phyloP scores from a whole-genome alignment of 2,797 vertebrate genomes.

The Cottoperca gobio region DNA sequence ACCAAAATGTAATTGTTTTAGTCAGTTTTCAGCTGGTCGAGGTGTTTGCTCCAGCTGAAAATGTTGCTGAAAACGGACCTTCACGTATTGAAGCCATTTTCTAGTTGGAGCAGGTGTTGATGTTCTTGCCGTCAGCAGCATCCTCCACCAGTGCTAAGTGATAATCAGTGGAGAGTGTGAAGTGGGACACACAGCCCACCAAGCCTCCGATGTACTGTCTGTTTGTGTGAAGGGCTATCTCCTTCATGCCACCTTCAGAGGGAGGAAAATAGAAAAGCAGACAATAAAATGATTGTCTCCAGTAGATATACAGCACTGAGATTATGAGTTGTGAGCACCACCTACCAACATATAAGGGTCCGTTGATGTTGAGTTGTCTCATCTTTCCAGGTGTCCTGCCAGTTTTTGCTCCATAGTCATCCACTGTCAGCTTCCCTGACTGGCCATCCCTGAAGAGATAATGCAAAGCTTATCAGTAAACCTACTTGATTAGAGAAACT shows the following conservation, averaged over 20 bases:
- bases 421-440: slow-evolving; percentile 94
- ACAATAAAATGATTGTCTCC: not conserved
- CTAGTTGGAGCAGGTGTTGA: slow-evolving; percentile 95
- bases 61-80: not conserved
- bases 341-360: slow-evolving; percentile 93
- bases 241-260: slow-evolving; percentile 94
- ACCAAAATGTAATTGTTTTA: slow-evolving; percentile 14
- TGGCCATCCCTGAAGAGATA: slow-evolving; percentile 88
- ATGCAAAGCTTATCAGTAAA: not conserved
- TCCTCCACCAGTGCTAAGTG: slow-evolving; percentile 95
- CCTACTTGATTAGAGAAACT: not conserved
- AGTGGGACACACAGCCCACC: slow-evolving; percentile 96
- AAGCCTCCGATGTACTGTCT: slow-evolving; percentile 92
- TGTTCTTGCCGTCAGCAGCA: slow-evolving; percentile 94
- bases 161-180: slow-evolving; percentile 96
- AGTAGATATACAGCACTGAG: not conserved
- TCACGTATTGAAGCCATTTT: slow-evolving; percentile 42
- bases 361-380: slow-evolving; percentile 95
- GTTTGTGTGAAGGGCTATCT: slow-evolving; percentile 94
- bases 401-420: slow-evolving; percentile 95
- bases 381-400: slow-evolving; percentile 93
- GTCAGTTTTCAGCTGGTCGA: slow-evolving; percentile 33
- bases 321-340: slow-evolving; percentile 14
- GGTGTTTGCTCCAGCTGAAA: slow-evolving; percentile 16
- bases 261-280: not conserved